Evolutionary conservation across 2,888 invertebrate species (phyloP).

Genomic region (Monochamus alternatus): DNA sequence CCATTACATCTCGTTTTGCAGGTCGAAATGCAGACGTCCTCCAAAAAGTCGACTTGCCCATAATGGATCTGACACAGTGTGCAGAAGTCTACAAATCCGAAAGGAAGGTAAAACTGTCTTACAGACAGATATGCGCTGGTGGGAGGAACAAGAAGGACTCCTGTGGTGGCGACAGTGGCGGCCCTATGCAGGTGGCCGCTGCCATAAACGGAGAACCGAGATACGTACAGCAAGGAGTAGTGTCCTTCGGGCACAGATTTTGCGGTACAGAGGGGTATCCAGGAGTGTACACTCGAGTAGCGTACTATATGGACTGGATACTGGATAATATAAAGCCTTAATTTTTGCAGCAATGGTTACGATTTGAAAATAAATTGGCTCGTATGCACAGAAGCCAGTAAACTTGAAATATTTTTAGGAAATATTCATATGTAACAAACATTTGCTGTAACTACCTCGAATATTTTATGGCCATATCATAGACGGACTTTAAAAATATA

Average conservation of each 20-base stretch:
- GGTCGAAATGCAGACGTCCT: constrained; percentile 62
- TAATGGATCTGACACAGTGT: constrained; percentile 65
- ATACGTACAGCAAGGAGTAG: constrained; percentile 73
- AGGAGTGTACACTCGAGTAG: constrained; percentile 78
- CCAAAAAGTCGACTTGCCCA: constrained; percentile 68
- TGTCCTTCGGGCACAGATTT: constrained; percentile 68
- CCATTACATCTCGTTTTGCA: constrained; percentile 44
- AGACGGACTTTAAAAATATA: no score
- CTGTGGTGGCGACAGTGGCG: constrained; percentile 80
- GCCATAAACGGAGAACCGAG: constrained; percentile 62
- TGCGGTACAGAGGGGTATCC: constrained; percentile 74
- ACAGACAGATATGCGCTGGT: constrained; percentile 77
- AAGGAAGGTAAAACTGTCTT: constrained; percentile 53
- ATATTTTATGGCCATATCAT: no score
- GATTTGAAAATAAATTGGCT: no score
- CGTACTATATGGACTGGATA: constrained; percentile 78
- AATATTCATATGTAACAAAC: no score
- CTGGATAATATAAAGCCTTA: constrained; percentile 65
- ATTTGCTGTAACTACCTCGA: no score
- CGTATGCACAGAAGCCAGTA: no score
- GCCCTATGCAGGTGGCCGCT: constrained; percentile 74
- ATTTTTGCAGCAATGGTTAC: not conserved
- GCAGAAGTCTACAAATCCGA: constrained; percentile 56
- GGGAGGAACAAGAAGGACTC: constrained; percentile 74
- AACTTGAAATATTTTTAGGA: no score